Conservation (phyloP, 2,888 invertebrate species). For the Orchesella flavescens region DNA sequence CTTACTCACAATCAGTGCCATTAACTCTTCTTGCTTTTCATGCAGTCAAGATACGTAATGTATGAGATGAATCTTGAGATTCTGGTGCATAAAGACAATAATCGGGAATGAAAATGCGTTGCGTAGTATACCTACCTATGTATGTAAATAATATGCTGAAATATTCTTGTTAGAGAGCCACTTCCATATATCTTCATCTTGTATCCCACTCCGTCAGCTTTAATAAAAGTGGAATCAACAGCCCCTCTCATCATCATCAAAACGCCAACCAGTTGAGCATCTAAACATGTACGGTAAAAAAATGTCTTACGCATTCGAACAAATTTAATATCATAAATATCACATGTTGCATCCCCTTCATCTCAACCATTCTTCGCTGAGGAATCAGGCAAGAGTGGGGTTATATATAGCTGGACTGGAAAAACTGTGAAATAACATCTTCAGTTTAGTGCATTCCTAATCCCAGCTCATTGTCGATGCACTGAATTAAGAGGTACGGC, state of each 20-base stretch:
- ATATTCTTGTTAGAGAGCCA: slow-evolving; percentile 3
- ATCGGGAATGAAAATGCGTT: not conserved
- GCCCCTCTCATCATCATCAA: slow-evolving; percentile 1
- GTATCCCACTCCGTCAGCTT: slow-evolving; percentile 25
- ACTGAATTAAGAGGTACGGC: no score
- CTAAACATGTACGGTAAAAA: no score
- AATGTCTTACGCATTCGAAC: no score
- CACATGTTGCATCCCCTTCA: no score
- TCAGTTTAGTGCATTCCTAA: no score
- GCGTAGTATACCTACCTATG: slow-evolving; percentile 13
- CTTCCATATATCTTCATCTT: slow-evolving; percentile 30
- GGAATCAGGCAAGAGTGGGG: no score
- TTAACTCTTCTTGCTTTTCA: not conserved
- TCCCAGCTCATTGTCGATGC: no score
- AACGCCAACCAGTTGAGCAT: no score
- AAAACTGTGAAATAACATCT: no score
- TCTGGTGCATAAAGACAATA: slow-evolving; percentile 2
- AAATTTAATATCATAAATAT: no score
- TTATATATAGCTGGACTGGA: no score
- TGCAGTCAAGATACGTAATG: not conserved
- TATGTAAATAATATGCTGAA: not conserved
- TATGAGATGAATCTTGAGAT: not conserved
- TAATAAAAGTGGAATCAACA: slow-evolving; percentile 34
- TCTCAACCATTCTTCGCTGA: no score
- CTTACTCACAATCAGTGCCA: not conserved